Conservation (phyloP, 1,140 invertebrate genomes). For the Listronotus bonariensis region DNA sequence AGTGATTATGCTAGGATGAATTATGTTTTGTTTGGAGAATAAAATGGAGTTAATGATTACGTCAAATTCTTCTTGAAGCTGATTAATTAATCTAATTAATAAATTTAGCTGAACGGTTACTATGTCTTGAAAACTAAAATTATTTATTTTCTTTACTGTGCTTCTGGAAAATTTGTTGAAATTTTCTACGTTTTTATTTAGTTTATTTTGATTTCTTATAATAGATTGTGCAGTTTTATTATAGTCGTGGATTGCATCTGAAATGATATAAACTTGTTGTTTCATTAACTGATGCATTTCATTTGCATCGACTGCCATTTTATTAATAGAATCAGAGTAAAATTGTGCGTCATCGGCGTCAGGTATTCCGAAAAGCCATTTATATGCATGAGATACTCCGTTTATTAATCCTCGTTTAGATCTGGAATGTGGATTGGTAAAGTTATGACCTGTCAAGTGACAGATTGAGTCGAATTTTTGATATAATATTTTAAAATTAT, state of each 20-base stretch:
- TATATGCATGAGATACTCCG: conserved; percentile 45
- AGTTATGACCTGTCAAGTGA: too few relatives aligned
- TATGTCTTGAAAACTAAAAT: conserved; percentile 1
- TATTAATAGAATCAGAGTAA: conserved; percentile 42
- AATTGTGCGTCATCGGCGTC: conserved; percentile 46
- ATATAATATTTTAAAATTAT: too few relatives aligned
- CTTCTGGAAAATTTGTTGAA: too few relatives aligned
- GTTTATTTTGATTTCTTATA: too few relatives aligned
- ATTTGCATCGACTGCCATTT: conserved; percentile 18
- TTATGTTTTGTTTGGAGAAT: conserved; percentile 22
- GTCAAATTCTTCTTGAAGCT: too few relatives aligned
- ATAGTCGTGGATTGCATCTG: conserved; percentile 12
- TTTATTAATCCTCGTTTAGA: conserved; percentile 41
- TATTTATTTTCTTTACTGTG: neutral
- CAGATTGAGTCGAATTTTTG: too few relatives aligned
- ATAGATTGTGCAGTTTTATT: conserved; percentile 5
- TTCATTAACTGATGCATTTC: conserved; percentile 28
- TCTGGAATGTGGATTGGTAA: too few relatives aligned
- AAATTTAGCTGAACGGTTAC: too few relatives aligned
- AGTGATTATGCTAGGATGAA: too few relatives aligned
- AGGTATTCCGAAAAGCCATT: conserved; percentile 51
- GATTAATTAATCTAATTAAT: too few relatives aligned
- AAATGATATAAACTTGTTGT: conserved; percentile 34
- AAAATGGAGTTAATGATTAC: conserved; percentile 3
- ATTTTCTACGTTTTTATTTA: neutral